phyloP scores from a whole-genome alignment of 2,797 vertebrate genomes.

The Ptychadena robeensis region DNA sequence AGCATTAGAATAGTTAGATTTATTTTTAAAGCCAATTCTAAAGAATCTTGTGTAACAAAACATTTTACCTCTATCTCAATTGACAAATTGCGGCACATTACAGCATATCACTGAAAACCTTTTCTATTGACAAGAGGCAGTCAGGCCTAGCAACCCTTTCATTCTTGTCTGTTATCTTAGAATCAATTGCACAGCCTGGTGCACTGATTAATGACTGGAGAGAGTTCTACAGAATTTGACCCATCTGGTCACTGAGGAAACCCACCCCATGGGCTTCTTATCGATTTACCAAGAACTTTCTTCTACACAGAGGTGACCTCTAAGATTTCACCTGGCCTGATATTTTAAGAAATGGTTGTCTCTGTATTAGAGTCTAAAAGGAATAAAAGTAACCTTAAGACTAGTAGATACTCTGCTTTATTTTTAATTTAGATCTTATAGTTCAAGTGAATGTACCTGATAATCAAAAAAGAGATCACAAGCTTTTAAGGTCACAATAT shows the following conservation, averaged over 20 bases:
- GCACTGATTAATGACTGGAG: conserved; percentile 63
- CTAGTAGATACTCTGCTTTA: conserved; percentile 33
- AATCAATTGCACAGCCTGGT: conserved; percentile 69
- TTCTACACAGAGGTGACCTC: conserved; percentile 63
- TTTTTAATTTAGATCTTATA: conserved; percentile 58
- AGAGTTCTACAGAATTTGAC: conserved; percentile 63
- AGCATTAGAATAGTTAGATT: neutral
- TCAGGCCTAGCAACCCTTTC: conserved; percentile 68
- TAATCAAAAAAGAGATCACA: conserved; percentile 57
- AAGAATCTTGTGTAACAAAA: conserved; percentile 13
- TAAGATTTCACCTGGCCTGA: conserved; percentile 58
- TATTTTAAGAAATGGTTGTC: conserved; percentile 61
- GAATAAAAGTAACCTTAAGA: conserved; percentile 60
- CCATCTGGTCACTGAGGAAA: conserved; percentile 69
- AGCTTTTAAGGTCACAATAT: conserved; percentile 50
- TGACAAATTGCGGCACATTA: conserved; percentile 66
- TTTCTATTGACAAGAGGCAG: conserved; percentile 65
- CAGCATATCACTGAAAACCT: conserved; percentile 59
- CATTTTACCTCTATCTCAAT: conserved; percentile 44
- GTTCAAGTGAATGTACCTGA: conserved; percentile 14
- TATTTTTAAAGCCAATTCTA: neutral
- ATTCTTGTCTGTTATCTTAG: conserved; percentile 65
- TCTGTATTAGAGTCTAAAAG: conserved; percentile 59
- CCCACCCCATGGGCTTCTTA: conserved; percentile 63
- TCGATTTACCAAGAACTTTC: conserved; percentile 62